Percentiles rank a stretch among this genome's conserved stretches.
These are phyloP conservation scores for Anhinga rufa DNA, from an alignment of 2,113 vertebrate species.

Conservation along the genomic window DNA sequence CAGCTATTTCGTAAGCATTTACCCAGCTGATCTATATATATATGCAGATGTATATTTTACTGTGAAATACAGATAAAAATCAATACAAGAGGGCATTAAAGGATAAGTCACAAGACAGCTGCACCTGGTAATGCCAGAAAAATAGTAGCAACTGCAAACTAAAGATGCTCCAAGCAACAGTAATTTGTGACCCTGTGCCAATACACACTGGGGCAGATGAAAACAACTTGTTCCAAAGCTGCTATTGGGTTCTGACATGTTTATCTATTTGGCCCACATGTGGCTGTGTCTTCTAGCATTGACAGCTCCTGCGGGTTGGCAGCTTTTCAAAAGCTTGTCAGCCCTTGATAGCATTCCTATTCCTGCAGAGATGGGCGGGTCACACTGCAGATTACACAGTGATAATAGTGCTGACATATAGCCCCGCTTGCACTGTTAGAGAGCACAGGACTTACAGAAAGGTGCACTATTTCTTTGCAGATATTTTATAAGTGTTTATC, in stretches of 20 bases:
- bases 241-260: constrained; percentile 16
- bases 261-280: constrained; percentile 68
- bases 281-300: constrained; percentile 22
- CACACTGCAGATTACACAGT: neutral
- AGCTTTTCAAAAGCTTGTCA: constrained; percentile 60
- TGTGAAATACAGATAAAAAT: neutral
- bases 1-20: neutral
- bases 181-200: neutral
- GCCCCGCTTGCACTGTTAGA: neutral
- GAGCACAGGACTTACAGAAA: neutral
- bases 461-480: neutral
- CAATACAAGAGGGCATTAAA: neutral
- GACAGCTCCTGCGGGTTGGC: constrained; percentile 58
- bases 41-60: neutral
- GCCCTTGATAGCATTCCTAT: constrained; percentile 45
- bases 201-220: neutral
- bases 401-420: constrained; percentile 14
- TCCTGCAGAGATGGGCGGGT: constrained; percentile 43
- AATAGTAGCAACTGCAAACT: neutral
- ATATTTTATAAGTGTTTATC: neutral
- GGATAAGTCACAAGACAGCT: neutral
- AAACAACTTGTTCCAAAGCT: constrained; percentile 36
- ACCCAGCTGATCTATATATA: neutral
- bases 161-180: neutral
- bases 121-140: neutral